Evolutionary conservation across 2,888 invertebrate genomes (phyloP).

Genomic region (Microctonus aethiopoides): DNA sequence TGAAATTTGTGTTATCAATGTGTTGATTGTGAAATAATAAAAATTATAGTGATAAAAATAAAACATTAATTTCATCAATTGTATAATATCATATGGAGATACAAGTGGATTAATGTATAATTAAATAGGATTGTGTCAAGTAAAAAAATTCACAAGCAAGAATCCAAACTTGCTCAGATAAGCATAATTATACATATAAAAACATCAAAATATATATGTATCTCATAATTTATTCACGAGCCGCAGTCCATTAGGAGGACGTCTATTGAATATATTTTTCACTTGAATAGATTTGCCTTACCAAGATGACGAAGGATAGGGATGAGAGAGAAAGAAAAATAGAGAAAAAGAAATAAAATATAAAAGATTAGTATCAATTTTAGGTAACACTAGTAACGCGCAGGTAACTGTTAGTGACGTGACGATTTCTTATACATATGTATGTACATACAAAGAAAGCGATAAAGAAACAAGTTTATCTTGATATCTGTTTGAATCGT

Average conservation of each 20-base stretch:
- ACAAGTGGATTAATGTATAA: neutral
- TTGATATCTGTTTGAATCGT: neutral
- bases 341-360: neutral
- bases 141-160: slow-evolving; percentile 17
- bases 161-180: neutral
- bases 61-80: too few relatives aligned
- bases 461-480: slow-evolving; percentile 11
- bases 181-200: neutral
- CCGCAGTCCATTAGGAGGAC: slow-evolving; percentile 7
- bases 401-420: slow-evolving; percentile 54
- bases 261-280: slow-evolving; percentile 10
- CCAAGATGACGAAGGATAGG: neutral
- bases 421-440: slow-evolving; percentile 49
- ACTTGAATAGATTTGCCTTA: slow-evolving; percentile 8
- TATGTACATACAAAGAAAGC: slow-evolving; percentile 35
- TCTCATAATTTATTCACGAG: slow-evolving; percentile 18
- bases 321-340: neutral
- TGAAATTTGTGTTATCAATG: neutral
- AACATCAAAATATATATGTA: neutral
- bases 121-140: slow-evolving; percentile 6
- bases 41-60: neutral
- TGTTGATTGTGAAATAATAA: neutral
- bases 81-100: neutral
- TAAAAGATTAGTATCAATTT: slow-evolving; percentile 46
- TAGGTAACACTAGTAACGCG: slow-evolving; percentile 52